Conservation (phyloP, 2,113 vertebrate species). For the Myotis yumanensis region DNA sequence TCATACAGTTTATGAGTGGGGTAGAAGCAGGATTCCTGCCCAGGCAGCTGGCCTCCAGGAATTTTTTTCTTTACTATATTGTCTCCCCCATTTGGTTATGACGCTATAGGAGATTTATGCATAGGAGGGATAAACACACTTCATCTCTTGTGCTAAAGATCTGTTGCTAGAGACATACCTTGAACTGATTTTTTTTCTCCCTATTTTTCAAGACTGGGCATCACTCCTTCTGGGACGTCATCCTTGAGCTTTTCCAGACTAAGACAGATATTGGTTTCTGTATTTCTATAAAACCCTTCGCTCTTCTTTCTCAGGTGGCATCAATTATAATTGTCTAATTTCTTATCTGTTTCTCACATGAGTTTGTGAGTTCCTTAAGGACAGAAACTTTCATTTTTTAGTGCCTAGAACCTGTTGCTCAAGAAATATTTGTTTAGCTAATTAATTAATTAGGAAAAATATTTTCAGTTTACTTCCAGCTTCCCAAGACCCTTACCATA, state of each 20-base stretch:
- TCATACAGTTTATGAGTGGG: background rate
- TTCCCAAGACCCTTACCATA: background rate
- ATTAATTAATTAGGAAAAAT: background rate
- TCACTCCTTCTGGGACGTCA: background rate
- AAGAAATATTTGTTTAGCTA: constrained; percentile 25
- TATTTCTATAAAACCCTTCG: background rate
- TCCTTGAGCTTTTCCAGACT: background rate
- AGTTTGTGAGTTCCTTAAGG: background rate
- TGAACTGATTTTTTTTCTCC: background rate
- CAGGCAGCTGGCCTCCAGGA: background rate
- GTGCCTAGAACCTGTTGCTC: background rate
- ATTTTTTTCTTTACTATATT: background rate
- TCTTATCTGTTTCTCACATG: background rate
- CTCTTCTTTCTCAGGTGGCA: background rate
- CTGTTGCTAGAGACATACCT: background rate
- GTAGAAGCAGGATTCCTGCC: background rate
- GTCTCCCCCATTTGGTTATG: background rate
- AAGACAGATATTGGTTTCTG: background rate
- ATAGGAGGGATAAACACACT: background rate
- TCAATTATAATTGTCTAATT: background rate
- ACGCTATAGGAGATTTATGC: background rate
- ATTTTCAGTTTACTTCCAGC: background rate
- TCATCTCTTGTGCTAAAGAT: background rate
- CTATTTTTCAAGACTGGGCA: background rate
- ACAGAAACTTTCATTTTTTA: background rate